A percentile compares a stretch with the other conserved stretches of the same genome.
These are phyloP conservation scores for Eristalis intricaria DNA, from an alignment of 2,888 invertebrate species.

Conservation along the genomic window DNA sequence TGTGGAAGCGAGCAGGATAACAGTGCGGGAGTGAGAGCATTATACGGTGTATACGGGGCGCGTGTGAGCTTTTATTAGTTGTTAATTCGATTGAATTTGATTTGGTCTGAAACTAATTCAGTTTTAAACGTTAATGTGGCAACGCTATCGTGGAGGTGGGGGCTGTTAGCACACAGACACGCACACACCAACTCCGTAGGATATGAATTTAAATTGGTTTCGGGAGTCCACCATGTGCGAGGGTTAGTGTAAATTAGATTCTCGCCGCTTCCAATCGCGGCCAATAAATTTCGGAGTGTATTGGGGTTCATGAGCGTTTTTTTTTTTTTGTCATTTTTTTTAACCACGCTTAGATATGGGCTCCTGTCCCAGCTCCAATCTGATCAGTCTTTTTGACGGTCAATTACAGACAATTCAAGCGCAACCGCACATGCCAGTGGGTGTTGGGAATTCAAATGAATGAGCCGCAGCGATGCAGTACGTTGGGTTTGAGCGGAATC, in stretches of 20 bases:
- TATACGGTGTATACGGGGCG: background rate
- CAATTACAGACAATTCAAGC: constrained; percentile 2
- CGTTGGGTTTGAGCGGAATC: no score
- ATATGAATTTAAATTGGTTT: constrained; percentile 64
- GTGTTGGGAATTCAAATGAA: background rate
- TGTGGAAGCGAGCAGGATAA: background rate
- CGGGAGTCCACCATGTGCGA: constrained; percentile 13
- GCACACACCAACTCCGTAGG: constrained; percentile 35
- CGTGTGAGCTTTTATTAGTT: constrained; percentile 65
- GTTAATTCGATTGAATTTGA: constrained; percentile 70
- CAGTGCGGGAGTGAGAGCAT: background rate
- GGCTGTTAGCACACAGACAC: constrained; percentile 30
- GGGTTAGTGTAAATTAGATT: constrained; percentile 53
- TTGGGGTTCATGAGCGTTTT: background rate
- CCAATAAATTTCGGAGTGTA: constrained; percentile 18
- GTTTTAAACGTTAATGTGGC: constrained; percentile 68
- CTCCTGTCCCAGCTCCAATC: background rate
- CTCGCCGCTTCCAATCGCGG: constrained; percentile 12
- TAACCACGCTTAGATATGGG: no score
- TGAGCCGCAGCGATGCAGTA: background rate
- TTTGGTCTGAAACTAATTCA: constrained; percentile 61
- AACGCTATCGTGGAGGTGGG: constrained; percentile 36
- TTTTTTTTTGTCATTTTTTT: background rate
- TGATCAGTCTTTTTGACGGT: constrained; percentile 2
- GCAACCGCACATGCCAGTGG: background rate